phyloP scores from a whole-genome alignment of 2,113 vertebrate species.

The Otolemur garnettii region DNA sequence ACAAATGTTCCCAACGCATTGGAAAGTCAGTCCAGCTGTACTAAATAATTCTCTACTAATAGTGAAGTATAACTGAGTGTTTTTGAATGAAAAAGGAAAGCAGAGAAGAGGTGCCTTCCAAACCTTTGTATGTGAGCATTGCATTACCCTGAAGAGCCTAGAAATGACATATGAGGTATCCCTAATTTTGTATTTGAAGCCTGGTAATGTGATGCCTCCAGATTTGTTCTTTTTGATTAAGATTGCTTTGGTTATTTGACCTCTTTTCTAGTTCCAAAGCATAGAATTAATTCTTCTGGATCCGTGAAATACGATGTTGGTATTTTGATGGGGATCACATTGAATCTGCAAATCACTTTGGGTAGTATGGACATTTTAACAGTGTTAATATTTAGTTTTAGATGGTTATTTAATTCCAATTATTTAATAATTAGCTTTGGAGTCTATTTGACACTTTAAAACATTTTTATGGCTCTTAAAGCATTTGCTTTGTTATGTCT shows the following conservation, averaged over 20 bases:
- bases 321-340: too few species aligned
- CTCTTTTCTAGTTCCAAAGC: too few species aligned
- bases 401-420: background rate
- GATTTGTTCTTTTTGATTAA: too few species aligned
- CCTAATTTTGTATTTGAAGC: too few species aligned
- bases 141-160: background rate
- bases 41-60: background rate
- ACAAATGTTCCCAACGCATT: background rate
- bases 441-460: background rate
- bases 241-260: too few species aligned
- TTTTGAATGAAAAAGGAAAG: constrained; percentile 11
- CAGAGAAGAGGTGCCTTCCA: background rate
- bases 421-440: too few species aligned
- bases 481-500: background rate
- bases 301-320: too few species aligned
- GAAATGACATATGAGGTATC: background rate
- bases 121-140: background rate
- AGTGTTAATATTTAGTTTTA: background rate
- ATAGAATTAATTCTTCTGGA: too few species aligned
- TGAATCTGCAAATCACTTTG: too few species aligned
- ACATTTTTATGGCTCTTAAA: background rate
- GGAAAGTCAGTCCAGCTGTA: background rate
- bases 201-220: too few species aligned
- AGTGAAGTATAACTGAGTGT: background rate
- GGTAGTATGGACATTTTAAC: too few species aligned